Evolutionary conservation across 2,797 vertebrate genomes (phyloP).

Genomic region (Threskiornis aethiopicus): DNA sequence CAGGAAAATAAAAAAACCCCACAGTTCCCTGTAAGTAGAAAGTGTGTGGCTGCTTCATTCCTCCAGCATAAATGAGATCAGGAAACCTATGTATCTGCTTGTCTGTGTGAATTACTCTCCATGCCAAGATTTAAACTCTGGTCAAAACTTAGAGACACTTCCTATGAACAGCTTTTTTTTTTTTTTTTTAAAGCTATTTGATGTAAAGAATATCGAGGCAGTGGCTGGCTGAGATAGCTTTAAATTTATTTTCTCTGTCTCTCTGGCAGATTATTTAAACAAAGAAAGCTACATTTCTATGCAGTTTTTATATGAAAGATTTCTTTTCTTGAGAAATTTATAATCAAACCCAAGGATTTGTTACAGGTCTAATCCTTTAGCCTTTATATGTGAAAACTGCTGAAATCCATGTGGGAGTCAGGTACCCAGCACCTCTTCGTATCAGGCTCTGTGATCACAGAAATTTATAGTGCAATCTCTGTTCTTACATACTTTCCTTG

Average conservation of each 20-base stretch:
- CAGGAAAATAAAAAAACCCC: not conserved
- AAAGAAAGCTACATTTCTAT: not conserved
- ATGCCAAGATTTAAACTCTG: not conserved
- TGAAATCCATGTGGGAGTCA: not conserved
- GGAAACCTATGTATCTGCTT: not conserved
- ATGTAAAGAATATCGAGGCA: not conserved
- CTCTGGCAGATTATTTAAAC: conserved; percentile 16
- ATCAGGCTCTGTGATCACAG: not conserved
- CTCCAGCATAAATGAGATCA: conserved; percentile 24
- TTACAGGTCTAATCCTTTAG: not conserved
- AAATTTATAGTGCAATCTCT: not conserved
- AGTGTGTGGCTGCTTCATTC: not conserved
- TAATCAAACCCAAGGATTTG: not conserved
- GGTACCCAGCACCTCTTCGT: not conserved
- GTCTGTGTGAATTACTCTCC: conserved; percentile 35
- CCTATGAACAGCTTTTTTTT: not conserved
- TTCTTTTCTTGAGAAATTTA: conserved; percentile 9
- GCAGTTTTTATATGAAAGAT: not conserved
- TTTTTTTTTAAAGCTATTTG: not conserved
- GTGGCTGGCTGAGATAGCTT: not conserved
- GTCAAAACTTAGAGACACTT: not conserved
- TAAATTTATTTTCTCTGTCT: not conserved
- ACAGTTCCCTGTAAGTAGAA: not conserved
- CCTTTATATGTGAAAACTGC: not conserved
- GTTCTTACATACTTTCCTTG: not conserved